Evolutionary conservation across 2,113 vertebrate species (phyloP).

Genomic region (Bagarius yarrelli): DNA sequence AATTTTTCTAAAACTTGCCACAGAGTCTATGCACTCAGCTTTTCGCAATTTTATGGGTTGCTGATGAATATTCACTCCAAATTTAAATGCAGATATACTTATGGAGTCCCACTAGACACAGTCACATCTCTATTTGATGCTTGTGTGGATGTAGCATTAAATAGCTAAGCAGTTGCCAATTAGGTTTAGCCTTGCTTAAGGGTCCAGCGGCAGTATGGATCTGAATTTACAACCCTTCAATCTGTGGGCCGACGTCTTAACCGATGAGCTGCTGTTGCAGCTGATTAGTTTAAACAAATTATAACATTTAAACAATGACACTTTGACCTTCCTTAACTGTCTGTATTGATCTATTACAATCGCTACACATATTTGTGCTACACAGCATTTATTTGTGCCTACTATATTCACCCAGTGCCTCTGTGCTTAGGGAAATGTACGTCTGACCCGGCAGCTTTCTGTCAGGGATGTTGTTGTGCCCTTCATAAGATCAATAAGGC

Average conservation of each 20-base stretch:
- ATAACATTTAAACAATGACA: not conserved
- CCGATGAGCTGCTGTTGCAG: no score
- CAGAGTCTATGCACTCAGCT: no score
- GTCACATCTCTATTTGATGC: no score
- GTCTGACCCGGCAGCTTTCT: conserved; percentile 16
- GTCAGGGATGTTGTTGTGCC: conserved; percentile 35
- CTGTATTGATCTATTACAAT: conserved; percentile 28
- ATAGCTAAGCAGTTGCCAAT: no score
- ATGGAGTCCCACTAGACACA: no score
- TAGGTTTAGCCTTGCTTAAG: no score
- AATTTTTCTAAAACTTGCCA: no score
- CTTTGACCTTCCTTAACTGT: not conserved
- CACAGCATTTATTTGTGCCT: conserved; percentile 8
- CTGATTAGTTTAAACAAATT: not conserved
- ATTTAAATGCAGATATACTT: no score
- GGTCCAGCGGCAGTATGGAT: no score
- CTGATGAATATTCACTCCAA: no score
- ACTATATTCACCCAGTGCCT: not conserved
- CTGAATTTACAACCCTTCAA: not conserved
- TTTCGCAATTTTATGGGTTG: no score
- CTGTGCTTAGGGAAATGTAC: conserved; percentile 20
- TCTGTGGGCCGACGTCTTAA: not conserved
- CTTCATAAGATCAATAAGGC: conserved; percentile 42
- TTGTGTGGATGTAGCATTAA: no score
- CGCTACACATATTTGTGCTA: conserved; percentile 7